phyloP scores from a whole-genome alignment of 2,797 vertebrate species.

The Sebastes hopkinsi region DNA sequence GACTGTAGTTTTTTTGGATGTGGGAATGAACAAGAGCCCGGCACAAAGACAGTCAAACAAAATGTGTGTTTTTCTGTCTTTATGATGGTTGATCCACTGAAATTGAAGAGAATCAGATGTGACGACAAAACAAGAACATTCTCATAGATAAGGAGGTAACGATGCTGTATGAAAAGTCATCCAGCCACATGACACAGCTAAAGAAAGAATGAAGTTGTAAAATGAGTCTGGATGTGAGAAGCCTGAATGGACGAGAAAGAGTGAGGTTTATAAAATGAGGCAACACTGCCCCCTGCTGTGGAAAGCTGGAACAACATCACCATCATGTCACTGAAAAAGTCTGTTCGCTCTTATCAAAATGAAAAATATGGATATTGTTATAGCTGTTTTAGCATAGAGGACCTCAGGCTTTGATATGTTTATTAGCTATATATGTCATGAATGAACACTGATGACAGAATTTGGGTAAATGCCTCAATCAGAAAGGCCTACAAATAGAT shows the following conservation, averaged over 20 bases:
- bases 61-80: neutral
- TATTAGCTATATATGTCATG: neutral
- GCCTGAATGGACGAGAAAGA: neutral
- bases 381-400: neutral
- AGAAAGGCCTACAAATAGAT: neutral
- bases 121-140: neutral
- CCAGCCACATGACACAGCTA: neutral
- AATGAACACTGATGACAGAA: neutral
- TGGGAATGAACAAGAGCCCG: neutral
- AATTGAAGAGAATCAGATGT: neutral
- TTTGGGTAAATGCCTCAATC: neutral
- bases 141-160: neutral
- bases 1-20: neutral
- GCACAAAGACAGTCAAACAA: neutral
- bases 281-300: conserved; percentile 55
- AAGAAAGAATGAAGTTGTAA: neutral
- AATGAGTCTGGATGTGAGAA: neutral
- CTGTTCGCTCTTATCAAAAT: neutral
- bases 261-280: conserved; percentile 3
- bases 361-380: neutral
- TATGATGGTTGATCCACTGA: neutral
- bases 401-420: neutral
- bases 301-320: neutral
- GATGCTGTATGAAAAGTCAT: neutral
- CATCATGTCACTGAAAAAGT: neutral